Evolutionary conservation across 2,888 invertebrate species (phyloP).

Genomic region (Thymelicus acteon): DNA sequence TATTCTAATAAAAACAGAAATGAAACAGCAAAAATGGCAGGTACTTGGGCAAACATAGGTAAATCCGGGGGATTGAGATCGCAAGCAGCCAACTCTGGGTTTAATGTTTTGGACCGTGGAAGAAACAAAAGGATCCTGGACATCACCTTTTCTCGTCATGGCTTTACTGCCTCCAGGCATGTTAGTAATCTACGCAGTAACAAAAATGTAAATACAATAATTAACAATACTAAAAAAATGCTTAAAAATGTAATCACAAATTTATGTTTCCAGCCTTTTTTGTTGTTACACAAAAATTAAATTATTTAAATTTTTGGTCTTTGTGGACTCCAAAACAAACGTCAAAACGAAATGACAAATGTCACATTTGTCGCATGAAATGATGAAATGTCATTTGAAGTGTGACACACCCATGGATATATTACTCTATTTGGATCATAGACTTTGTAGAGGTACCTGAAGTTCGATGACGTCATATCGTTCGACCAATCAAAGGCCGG

Average conservation of each 20-base stretch:
- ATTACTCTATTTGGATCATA: too few species aligned
- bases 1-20: conserved; percentile 35
- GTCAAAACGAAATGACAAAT: neutral
- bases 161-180: conserved; percentile 56
- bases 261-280: neutral
- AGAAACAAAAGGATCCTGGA: conserved; percentile 74
- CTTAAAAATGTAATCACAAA: neutral
- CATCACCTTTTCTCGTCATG: conserved; percentile 62
- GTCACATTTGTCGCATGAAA: neutral
- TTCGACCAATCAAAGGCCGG: too few species aligned
- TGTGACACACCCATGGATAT: too few species aligned
- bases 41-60: conserved; percentile 70
- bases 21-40: conserved; percentile 47
- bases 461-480: too few species aligned
- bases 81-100: conserved; percentile 61
- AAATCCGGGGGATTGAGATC: conserved; percentile 60
- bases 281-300: neutral
- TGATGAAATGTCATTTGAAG: too few species aligned
- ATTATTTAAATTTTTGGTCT: neutral
- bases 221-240: conserved; percentile 3
- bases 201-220: conserved; percentile 7
- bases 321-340: neutral
- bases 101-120: conserved; percentile 64
- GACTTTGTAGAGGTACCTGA: too few species aligned
- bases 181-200: conserved; percentile 41